Evolutionary conservation across 1,140 invertebrate species (phyloP), one percentile per base, ranked within the genome.

Genomic region (Eueides isabella): DNA sequence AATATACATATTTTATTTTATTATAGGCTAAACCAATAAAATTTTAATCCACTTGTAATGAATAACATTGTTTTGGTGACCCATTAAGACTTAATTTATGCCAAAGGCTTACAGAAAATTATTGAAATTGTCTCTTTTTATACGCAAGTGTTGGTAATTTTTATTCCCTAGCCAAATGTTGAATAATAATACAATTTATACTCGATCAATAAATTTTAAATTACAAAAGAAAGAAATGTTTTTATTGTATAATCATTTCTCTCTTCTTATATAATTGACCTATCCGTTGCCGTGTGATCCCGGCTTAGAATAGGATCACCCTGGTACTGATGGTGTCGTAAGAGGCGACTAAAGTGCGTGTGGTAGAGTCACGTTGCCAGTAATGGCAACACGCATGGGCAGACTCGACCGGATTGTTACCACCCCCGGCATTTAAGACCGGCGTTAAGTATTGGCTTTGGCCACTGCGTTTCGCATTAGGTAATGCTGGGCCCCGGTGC

Each of bases 101-200:
- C 48, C 48, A 55, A 55, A 55, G 48, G 48, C 48, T 55, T 55
- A 55, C 48, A 55, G 48, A 55, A 55, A 55, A 26, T 55, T 55
- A 55, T 55, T 55, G 48, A 26, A 55, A 55, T 55, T 55, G 23
- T 55, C 48, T 26, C 48, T 55, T 55, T 55, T 55, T 55, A 55
- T 55, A 55, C 48, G 48, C 48, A 55, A 55, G 48, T 55, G 19
- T 23, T 23, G 7, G 12, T 55, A 55, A 23, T 55, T 55, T 55
- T 55, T 55, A 26, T 55, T 23, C 48, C n/a, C 19, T 9, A 55
- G 3, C 23, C 19, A 55, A 55, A 23, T 12, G 9, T 55, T 55
- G 23, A 55, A 55, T 55, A 55, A 55, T 26, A 55, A 55, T 55
- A 55, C 48, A 55, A 55, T 55, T 55, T 55, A 55, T 23, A 55